Base-by-base conservation (phyloP, 2,888 invertebrate species). In the Eupeodes luniger region DNA sequence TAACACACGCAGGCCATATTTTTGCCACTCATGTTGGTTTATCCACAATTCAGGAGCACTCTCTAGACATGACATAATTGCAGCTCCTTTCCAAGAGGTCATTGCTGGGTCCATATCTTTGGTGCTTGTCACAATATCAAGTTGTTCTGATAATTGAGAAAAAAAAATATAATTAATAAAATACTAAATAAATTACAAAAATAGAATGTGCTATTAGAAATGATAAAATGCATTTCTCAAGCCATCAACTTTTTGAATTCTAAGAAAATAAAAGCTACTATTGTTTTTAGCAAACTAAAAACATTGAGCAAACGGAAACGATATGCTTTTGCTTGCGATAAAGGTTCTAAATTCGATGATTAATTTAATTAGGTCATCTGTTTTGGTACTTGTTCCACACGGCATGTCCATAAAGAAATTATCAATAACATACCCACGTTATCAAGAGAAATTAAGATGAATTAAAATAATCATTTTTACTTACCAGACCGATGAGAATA, bases 31-130 rank as follows among this genome's bases (percentile, higher is more conserved):
- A 47, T 94, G 94, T 83, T 96, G 95, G 78, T 95, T 95, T 59
- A 99, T 98, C 98, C 99, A 99, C 10, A 99, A 93, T 92, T 99
- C 99, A 89, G 97, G 97, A 0, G 98, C 97, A 0, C 98, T 98
- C 92, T 99, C 99, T 82, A 99, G 93, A 91, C 98, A 98, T 0
- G 98, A 97, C 95, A 99, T 96, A 11, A 99, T 97, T 0, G 98
- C 97, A 0, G 98, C 98, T 0, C 99, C 99, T 93, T 98, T 98
- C 99, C 99, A 99, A 0, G 97, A 95, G 12, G 97, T 97, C 94
- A 97, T 96, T 2, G 97, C 96, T 0, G 98, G 97, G 93, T 98
- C 98, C 95, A 98, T 97, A 91, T 98, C 98, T 93, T 98, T 98
- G 0, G 98, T 97, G 89, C 97, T 96, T 0, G 97, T 97, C 62